Conservation (phyloP, 2,888 invertebrate species). For the Orthosia incerta region DNA sequence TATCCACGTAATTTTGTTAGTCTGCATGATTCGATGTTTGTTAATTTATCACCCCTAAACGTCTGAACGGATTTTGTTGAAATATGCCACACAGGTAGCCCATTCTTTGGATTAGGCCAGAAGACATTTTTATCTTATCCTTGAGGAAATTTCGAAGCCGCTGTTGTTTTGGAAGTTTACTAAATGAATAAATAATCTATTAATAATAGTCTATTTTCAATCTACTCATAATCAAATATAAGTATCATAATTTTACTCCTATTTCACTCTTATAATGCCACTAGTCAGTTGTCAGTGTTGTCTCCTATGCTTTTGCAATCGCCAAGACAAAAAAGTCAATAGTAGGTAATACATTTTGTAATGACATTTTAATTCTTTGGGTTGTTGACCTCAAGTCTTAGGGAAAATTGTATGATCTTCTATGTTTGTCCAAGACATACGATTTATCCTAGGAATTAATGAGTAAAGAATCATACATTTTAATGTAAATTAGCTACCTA, state of each 20-base stretch:
- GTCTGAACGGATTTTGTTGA: no score
- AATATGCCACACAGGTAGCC: no score
- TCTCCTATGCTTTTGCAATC: neutral
- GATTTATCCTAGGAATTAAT: neutral
- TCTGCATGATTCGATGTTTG: no score
- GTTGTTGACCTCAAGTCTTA: constrained; percentile 18
- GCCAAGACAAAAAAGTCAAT: neutral
- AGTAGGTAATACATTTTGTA: neutral
- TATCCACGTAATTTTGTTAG: no score
- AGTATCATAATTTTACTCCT: no score
- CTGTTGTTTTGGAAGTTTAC: neutral
- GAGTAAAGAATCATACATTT: neutral
- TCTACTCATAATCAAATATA: no score
- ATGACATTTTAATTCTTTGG: constrained; percentile 2
- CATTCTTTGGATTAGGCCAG: no score
- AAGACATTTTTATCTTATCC: neutral
- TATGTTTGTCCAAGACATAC: constrained; percentile 38
- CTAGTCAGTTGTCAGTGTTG: neutral
- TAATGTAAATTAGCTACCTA: constrained; percentile 9
- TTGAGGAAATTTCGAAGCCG: neutral
- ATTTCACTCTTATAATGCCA: neutral
- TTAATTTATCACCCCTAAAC: no score
- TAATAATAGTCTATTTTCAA: neutral
- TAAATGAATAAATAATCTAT: neutral
- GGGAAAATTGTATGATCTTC: constrained; percentile 27